These are phyloP conservation scores for Troides oblongomaculatus DNA, from an alignment of 2,888 invertebrate genomes.

Conservation along the genomic window DNA sequence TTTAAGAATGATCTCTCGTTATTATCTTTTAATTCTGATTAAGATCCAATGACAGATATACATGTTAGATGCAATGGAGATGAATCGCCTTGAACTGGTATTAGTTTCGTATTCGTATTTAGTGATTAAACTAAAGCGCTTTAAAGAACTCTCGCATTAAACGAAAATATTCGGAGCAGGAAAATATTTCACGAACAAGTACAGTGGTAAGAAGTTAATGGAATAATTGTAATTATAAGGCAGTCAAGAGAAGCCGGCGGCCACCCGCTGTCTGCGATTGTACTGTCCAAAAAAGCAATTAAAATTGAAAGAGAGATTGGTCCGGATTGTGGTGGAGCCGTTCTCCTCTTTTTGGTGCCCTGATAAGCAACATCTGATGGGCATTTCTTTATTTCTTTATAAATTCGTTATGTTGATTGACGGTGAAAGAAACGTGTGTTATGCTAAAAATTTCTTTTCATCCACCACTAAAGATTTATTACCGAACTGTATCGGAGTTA, in stretches of 20 bases:
- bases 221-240: constrained; percentile 77
- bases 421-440: constrained; percentile 40
- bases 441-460: constrained; percentile 52
- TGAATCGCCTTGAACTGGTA: background rate
- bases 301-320: constrained; percentile 55
- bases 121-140: background rate
- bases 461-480: constrained; percentile 51
- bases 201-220: constrained; percentile 73
- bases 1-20: too few relatives aligned
- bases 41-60: too few relatives aligned
- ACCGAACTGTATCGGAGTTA: constrained; percentile 7
- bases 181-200: constrained; percentile 69
- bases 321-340: constrained; percentile 55
- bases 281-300: constrained; percentile 75
- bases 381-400: constrained; percentile 43
- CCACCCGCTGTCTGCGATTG: constrained; percentile 76
- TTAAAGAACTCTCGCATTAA: constrained; percentile 37
- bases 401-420: constrained; percentile 55
- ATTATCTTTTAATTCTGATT: too few relatives aligned
- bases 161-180: constrained; percentile 48
- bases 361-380: constrained; percentile 47
- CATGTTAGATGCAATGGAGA: too few relatives aligned
- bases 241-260: constrained; percentile 66
- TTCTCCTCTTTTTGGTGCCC: constrained; percentile 39
- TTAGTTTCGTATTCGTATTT: background rate